Conservation (phyloP, 2,888 invertebrate species). For the Trissoscelio sp. region DNA sequence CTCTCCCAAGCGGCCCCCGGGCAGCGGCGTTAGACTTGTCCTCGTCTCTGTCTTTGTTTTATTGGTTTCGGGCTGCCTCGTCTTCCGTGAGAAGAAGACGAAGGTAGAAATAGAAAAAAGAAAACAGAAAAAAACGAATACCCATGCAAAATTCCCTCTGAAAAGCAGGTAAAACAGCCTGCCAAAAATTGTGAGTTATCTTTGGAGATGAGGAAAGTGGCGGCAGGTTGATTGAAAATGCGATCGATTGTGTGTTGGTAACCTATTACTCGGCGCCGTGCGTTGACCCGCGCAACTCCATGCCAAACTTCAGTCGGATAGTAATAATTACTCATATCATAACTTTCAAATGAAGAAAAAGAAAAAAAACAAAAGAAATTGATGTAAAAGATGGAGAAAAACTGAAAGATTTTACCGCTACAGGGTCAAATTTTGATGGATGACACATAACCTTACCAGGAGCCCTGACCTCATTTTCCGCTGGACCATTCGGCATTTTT, state of each 20-base stretch:
- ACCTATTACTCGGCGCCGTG: conserved; percentile 61
- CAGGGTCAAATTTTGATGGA: background rate
- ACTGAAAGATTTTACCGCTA: no score
- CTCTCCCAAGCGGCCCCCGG: no score
- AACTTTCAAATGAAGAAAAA: background rate
- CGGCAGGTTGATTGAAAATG: conserved; percentile 61
- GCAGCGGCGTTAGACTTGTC: conserved; percentile 36
- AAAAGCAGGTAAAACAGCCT: conserved; percentile 9
- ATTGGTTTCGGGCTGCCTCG: conserved; percentile 61
- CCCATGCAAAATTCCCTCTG: background rate
- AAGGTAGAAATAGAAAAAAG: background rate
- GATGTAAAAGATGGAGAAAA: background rate
- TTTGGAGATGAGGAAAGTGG: conserved; percentile 55
- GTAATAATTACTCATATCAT: background rate
- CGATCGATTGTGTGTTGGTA: conserved; percentile 69
- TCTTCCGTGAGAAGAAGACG: conserved; percentile 42
- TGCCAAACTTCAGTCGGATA: conserved; percentile 8
- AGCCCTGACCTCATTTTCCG: conserved; percentile 33
- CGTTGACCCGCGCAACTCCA: conserved; percentile 66
- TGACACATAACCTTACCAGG: conserved; percentile 2
- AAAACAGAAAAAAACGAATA: background rate
- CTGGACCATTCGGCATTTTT: background rate
- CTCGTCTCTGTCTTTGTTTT: conserved; percentile 63
- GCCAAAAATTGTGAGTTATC: conserved; percentile 21
- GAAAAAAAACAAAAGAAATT: background rate